A percentile compares a stretch with the other conserved stretches of the same genome.
phyloP scores from a whole-genome alignment of 2,797 vertebrate genomes.

The Alexandromys oeconomus region DNA sequence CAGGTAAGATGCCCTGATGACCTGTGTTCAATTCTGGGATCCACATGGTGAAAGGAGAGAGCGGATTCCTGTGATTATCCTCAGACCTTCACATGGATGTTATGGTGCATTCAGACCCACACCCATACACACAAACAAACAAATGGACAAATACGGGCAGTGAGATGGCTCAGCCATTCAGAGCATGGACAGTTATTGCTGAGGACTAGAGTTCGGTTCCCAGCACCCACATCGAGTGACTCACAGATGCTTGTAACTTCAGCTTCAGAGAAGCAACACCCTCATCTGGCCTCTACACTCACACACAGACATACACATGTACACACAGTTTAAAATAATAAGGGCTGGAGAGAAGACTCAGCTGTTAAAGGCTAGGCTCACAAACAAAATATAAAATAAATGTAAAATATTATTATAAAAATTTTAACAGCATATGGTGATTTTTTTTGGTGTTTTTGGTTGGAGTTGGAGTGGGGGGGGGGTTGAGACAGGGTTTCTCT shows the following conservation, averaged over 20 bases:
- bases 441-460: not conserved
- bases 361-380: too few relatives aligned
- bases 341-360: too few relatives aligned
- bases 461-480: accelerated
- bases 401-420: not conserved
- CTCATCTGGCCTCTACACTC: not conserved
- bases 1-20: not conserved
- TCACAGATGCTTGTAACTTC: not conserved
- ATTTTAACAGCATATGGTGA: not conserved
- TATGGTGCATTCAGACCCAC: not conserved
- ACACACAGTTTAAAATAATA: not conserved
- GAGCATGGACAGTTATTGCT: not conserved
- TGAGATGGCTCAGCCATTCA: not conserved
- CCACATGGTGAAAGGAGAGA: not conserved
- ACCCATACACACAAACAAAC: not conserved
- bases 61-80: too few relatives aligned
- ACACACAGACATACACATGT: not conserved
- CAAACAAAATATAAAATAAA: not conserved
- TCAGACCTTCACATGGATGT: not conserved
- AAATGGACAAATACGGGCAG: not conserved
- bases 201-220: not conserved
- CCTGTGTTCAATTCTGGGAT: not conserved
- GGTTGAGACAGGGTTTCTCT: not conserved
- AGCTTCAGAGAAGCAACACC: not conserved
- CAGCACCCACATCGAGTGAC: not conserved